These are phyloP conservation scores for Scopus umbretta DNA, from an alignment of 2,113 vertebrate genomes.

Conservation along the genomic window DNA sequence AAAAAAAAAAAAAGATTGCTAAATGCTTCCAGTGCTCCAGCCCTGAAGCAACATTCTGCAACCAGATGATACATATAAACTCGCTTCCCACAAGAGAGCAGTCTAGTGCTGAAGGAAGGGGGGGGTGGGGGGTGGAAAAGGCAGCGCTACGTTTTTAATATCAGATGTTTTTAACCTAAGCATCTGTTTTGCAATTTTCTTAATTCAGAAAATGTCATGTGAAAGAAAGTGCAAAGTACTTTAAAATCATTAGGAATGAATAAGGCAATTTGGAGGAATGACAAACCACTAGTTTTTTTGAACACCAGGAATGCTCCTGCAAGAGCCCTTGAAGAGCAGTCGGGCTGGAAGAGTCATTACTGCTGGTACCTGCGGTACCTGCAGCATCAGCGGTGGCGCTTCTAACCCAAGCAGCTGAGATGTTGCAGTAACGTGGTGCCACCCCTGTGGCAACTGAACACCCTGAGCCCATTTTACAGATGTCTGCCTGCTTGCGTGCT, in stretches of 20 bases:
- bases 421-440: neutral
- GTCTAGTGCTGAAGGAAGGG: conserved; percentile 32
- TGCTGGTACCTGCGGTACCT: neutral
- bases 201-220: conserved; percentile 68
- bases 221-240: conserved; percentile 65
- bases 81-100: conserved; percentile 52
- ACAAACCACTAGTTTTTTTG: neutral
- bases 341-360: neutral
- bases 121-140: too few species aligned
- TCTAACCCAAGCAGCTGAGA: neutral
- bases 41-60: conserved; percentile 64
- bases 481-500: neutral
- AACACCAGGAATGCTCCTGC: neutral
- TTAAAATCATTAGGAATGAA: conserved; percentile 63
- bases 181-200: conserved; percentile 66
- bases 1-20: neutral
- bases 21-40: conserved; percentile 46
- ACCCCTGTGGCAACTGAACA: neutral
- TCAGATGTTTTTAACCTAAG: conserved; percentile 64
- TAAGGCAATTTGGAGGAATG: conserved; percentile 25
- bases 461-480: neutral
- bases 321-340: neutral
- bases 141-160: conserved; percentile 45
- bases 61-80: conserved; percentile 70
- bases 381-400: neutral